These are phyloP conservation scores for Sebastes nivosus DNA, from an alignment of 2,797 vertebrate genomes.

Conservation along the genomic window DNA sequence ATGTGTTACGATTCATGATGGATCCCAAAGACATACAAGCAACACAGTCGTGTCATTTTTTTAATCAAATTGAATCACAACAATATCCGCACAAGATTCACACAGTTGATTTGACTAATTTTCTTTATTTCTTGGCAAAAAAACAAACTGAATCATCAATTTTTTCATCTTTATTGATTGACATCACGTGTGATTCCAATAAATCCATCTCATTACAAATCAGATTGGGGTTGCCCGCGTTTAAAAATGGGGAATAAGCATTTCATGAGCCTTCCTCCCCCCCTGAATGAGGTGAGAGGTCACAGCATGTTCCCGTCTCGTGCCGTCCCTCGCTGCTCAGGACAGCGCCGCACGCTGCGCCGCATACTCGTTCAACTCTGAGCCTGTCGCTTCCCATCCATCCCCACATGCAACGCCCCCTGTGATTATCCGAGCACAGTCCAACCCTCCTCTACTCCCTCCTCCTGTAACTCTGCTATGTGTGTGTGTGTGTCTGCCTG, in stretches of 20 bases:
- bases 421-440: constrained; percentile 85
- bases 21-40: not conserved
- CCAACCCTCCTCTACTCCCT: constrained; percentile 57
- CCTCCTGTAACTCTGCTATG: constrained; percentile 43
- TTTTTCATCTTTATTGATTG: not conserved
- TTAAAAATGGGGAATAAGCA: constrained; percentile 8
- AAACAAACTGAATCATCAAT: not conserved
- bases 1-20: not conserved
- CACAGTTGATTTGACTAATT: not conserved
- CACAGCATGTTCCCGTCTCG: constrained; percentile 62
- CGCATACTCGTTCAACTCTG: constrained; percentile 85
- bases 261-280: constrained; percentile 26
- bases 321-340: constrained; percentile 72
- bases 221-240: not conserved
- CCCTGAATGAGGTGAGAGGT: constrained; percentile 73
- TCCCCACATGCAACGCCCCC: constrained; percentile 82
- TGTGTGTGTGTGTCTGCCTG: constrained; percentile 80
- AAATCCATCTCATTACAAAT: not conserved
- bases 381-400: constrained; percentile 92
- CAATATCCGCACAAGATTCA: constrained; percentile 3
- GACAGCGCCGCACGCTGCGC: constrained; percentile 81
- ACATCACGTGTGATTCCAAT: not conserved
- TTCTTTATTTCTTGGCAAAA: constrained; percentile 21
- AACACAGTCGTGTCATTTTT: constrained; percentile 3
- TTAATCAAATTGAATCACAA: constrained; percentile 1